A percentile compares a stretch with the other conserved stretches of the same genome.
Evolutionary conservation across 2,888 invertebrate genomes (phyloP).

Genomic region (Netelia fuscicornis): DNA sequence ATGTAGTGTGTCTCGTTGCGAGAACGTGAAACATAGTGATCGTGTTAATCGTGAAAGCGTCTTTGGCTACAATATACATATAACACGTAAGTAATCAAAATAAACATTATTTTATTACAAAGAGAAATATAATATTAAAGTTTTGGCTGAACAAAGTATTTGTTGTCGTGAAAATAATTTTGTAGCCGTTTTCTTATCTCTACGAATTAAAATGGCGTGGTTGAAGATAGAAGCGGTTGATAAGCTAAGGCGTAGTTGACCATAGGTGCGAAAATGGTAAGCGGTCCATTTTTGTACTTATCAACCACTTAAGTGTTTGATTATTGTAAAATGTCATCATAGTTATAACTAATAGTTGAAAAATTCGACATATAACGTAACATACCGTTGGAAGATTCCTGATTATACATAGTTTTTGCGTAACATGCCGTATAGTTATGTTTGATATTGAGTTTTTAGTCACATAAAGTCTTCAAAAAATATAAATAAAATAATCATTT

Average conservation of each 20-base stretch:
- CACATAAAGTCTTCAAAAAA: not conserved
- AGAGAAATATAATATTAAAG: not conserved
- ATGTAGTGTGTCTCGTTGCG: too few species aligned
- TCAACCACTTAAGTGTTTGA: too few species aligned
- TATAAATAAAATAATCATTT: constrained; percentile 21
- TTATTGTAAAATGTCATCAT: constrained; percentile 1
- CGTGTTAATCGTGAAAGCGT: not conserved
- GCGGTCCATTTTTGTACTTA: too few species aligned
- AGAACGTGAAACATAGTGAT: too few species aligned
- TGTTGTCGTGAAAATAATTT: not conserved
- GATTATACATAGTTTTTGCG: constrained; percentile 4
- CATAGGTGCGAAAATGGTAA: not conserved
- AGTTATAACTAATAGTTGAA: constrained; percentile 2
- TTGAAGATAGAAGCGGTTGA: constrained; percentile 12
- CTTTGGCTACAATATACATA: constrained; percentile 1
- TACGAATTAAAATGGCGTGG: constrained; percentile 6
- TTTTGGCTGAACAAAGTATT: constrained; percentile 4
- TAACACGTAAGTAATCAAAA: constrained; percentile 3
- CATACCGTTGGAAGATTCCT: constrained; percentile 7
- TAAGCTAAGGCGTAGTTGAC: constrained; percentile 1
- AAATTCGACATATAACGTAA: not conserved
- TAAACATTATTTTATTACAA: constrained; percentile 6
- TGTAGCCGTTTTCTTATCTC: constrained; percentile 1
- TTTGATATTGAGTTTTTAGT: not conserved
- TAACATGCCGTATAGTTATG: not conserved